Evolutionary conservation across 2,888 invertebrate species (phyloP), one percentile per base, ranked within the genome.

Genomic region (Harmothoe impar): DNA sequence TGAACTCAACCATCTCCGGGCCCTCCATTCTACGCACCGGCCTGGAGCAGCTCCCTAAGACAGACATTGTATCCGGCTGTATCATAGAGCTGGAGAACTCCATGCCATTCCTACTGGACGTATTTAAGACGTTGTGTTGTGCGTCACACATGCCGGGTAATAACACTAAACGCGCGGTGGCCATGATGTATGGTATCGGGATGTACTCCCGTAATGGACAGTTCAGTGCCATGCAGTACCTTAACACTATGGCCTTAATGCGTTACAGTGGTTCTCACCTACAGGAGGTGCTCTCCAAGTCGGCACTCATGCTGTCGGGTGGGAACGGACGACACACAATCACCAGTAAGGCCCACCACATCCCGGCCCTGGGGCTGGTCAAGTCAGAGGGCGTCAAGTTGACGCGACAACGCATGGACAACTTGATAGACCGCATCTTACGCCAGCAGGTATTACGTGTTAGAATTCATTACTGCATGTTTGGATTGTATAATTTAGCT

Each of bases 81-180:
- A 77, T 77, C 77, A 5, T n/a, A 17, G 77, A 77, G 31, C 5
- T 77, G 77, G 77, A 77, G 77, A 7, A 31, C 3, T 3, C 77
- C 3, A 77, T 77, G 77, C 77, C 77, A 7, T 77, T 77, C 31
- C n/a, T 31, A 29, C 77, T 77, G 77, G 77, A 77, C 31, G 17
- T 77, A 15, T 29, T 77, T 5, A 25, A 77, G 77, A 77, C 77
- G 17, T 17, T 77, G 7, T 29, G 77, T 29, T 29, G n/a, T 31
- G 29, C 29, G n/a, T n/a, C 17, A 15, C 77, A 77, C 31, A 7
- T 31, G 15, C 0, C 25, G 31, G 77, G n/a, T 1, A 1, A 7
- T 23, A 25, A 77, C 77, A 77, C 77, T 7, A 77, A 29, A 17
- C 77, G 77, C 29, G 25, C 77, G 20, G 31, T 77, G 31, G 77